phyloP scores from a whole-genome alignment of 2,888 invertebrate species.

The Piscicola geometra region DNA sequence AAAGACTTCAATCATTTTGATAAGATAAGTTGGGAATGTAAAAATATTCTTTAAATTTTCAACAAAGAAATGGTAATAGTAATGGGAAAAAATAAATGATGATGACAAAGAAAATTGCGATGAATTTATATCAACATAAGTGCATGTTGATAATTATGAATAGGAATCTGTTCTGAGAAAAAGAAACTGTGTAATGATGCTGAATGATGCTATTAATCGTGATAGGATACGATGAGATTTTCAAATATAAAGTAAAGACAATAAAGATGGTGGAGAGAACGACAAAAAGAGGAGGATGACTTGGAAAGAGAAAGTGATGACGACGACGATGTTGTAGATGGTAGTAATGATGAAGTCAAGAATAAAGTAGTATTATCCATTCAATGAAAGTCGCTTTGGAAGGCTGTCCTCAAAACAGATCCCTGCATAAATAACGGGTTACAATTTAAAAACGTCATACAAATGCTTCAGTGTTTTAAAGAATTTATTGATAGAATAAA shows the following conservation, averaged over 20 bases:
- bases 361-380: neutral
- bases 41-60: neutral
- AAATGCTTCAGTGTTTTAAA: too few relatives aligned
- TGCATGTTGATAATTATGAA: too few relatives aligned
- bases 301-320: neutral
- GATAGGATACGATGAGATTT: too few relatives aligned
- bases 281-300: neutral
- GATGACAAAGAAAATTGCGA: too few relatives aligned
- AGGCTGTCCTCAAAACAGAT: constrained; percentile 23
- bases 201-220: too few relatives aligned
- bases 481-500: too few relatives aligned
- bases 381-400: constrained; percentile 32
- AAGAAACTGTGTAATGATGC: too few relatives aligned
- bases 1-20: neutral
- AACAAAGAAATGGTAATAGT: neutral
- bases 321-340: neutral
- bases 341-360: neutral
- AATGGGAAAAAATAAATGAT: neutral
- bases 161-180: too few relatives aligned
- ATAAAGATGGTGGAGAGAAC: neutral
- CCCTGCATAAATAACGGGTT: constrained; percentile 14
- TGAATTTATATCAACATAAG: too few relatives aligned
- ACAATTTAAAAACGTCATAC: too few relatives aligned
- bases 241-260: too few relatives aligned
- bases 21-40: neutral